Conservation (phyloP, 2,797 vertebrate genomes). For the Aselliscus stoliczkanus region DNA sequence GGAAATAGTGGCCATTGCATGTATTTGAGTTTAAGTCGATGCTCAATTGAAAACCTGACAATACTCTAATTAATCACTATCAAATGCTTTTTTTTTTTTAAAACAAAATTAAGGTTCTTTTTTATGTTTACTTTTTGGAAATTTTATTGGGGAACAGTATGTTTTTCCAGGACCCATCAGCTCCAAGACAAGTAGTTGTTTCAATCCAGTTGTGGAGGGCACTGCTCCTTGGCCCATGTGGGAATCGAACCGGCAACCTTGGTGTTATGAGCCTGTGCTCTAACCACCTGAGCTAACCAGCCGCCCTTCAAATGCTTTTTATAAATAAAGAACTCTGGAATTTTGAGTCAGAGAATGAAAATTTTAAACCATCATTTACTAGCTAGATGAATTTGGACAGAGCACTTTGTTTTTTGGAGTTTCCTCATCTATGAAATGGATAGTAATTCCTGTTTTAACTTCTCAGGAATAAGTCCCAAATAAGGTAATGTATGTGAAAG, state of each 20-base stretch:
- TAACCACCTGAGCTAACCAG: too few relatives aligned
- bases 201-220: too few relatives aligned
- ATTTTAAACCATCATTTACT: conserved; percentile 34
- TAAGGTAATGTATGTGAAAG: neutral
- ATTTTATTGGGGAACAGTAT: too few relatives aligned
- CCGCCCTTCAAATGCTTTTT: too few relatives aligned
- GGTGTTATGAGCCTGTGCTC: too few relatives aligned
- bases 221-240: too few relatives aligned
- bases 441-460: conserved; percentile 21
- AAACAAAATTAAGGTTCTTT: too few relatives aligned
- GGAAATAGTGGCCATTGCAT: neutral
- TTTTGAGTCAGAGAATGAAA: conserved; percentile 8
- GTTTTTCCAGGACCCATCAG: too few relatives aligned
- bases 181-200: too few relatives aligned
- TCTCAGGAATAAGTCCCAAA: conserved; percentile 4
- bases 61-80: neutral
- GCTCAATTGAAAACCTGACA: conserved; percentile 5
- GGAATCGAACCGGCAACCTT: too few relatives aligned
- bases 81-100: too few relatives aligned
- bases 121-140: too few relatives aligned
- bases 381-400: conserved; percentile 5
- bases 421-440: conserved; percentile 38
- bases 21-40: conserved; percentile 38
- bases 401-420: conserved; percentile 22
- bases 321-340: conserved; percentile 24